Evolutionary conservation across 2,113 vertebrate genomes (phyloP), one percentile per base, ranked within the genome.

Genomic region (Ceyx melanurus): DNA sequence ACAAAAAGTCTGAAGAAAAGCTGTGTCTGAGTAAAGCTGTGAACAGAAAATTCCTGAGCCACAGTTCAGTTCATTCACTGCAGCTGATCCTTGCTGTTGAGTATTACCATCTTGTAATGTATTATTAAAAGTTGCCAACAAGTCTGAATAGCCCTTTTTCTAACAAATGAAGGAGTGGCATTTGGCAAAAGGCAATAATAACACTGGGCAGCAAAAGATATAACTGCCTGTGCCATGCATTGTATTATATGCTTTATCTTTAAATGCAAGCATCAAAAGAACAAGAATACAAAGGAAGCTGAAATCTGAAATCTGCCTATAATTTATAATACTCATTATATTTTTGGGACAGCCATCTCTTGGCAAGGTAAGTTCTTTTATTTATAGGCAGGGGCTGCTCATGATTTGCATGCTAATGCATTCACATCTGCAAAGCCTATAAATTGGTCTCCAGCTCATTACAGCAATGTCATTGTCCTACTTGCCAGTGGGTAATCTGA

Each of bases 321-420:
- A 93, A 93, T 96, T 93, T 94, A 95, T 71, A 88, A 78, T 78
- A 57, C 11, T 86, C 46, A 77, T 81, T 93, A 67, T 66, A 86
- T 83, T 94, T 93, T 95, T 54, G 88, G 79, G 90, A 85, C 72
- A 83, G 64, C 37, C 25, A 51, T 81, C 51, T 70, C 79, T 74
- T 95, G 90, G 68, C 83, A 91, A 96, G 73, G 92, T 96, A 72
- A 71, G n/a, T 72, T 83, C 51, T 81, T 91, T 96, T 95, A 96
- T 96, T 96, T 96, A 95, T 83, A 88, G 86, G n/a, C 88, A 88
- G 26, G 29, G 75, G 20, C 60, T 86, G 65, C 26, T 92, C 57
- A 78, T 75, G 82, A 64, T 96, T 93, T 94, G 92, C 88, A 88
- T 93, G 61, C 48, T 92, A 96, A 93, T 93, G 21, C 35, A 37